These are phyloP conservation scores for Arenaria interpres DNA, from an alignment of 2,113 vertebrate species.

Conservation along the genomic window DNA sequence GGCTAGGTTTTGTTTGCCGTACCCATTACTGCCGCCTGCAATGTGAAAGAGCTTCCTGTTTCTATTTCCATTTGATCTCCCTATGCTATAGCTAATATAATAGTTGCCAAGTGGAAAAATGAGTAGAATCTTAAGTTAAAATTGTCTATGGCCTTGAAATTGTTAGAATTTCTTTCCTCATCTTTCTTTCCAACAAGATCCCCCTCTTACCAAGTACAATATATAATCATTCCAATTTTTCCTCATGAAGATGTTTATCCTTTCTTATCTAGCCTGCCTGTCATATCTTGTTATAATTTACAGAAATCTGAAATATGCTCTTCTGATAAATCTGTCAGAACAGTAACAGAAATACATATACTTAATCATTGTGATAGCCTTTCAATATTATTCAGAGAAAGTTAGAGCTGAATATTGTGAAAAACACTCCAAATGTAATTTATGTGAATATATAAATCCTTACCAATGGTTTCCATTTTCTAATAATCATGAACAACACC, in stretches of 20 bases:
- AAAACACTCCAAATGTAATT: background rate
- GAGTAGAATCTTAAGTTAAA: background rate
- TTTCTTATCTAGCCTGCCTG: constrained; percentile 11
- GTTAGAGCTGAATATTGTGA: background rate
- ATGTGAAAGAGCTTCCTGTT: constrained; percentile 31
- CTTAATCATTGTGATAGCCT: background rate
- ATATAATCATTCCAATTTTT: background rate
- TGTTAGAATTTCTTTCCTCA: background rate
- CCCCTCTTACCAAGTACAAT: background rate
- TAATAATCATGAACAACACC: background rate
- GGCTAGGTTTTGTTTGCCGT: constrained; percentile 42
- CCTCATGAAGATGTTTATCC: background rate
- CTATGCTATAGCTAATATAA: background rate
- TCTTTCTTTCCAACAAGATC: background rate
- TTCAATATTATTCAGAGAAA: background rate
- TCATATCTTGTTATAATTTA: constrained; percentile 18
- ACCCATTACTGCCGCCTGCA: background rate
- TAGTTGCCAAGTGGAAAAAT: background rate
- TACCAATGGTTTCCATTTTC: background rate
- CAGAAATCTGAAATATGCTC: background rate
- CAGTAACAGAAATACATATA: background rate
- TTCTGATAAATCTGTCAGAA: constrained; percentile 44
- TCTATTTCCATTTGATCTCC: background rate
- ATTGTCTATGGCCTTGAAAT: background rate
- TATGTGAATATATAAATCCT: background rate